These are phyloP conservation scores for Acronicta leporina DNA, from an alignment of 2,888 invertebrate species.

Conservation along the genomic window DNA sequence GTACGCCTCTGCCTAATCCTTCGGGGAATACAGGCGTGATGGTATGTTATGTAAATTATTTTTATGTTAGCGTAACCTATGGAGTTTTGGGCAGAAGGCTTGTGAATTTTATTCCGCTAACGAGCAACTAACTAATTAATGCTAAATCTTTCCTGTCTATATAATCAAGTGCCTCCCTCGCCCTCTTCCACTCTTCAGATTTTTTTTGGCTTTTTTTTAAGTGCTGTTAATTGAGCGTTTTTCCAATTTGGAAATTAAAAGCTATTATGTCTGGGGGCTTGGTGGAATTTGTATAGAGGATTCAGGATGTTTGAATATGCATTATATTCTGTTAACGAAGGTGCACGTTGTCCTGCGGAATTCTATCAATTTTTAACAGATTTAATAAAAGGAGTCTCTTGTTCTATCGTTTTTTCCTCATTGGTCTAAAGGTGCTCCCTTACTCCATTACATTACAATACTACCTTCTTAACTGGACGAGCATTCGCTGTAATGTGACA, in stretches of 20 bases:
- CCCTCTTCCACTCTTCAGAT: slow-evolving; percentile 38
- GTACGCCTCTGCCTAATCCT: too few relatives aligned
- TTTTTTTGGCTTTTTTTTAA: slow-evolving; percentile 45
- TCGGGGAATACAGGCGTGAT: too few relatives aligned
- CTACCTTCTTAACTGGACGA: too few relatives aligned
- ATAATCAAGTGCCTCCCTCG: slow-evolving; percentile 57
- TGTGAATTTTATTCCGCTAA: slow-evolving; percentile 60
- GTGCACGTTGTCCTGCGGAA: background rate
- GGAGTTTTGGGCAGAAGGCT: slow-evolving; percentile 13
- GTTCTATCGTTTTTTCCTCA: too few relatives aligned
- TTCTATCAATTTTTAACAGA: slow-evolving; percentile 15
- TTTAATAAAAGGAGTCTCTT: too few relatives aligned
- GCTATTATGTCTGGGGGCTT: slow-evolving; percentile 45
- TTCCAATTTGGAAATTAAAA: slow-evolving; percentile 59
- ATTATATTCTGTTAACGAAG: slow-evolving; percentile 41
- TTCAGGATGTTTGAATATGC: slow-evolving; percentile 35
- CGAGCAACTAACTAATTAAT: slow-evolving; percentile 69
- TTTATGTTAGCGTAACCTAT: slow-evolving; percentile 22
- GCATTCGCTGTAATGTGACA: too few relatives aligned
- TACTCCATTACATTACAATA: too few relatives aligned
- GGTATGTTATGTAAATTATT: too few relatives aligned
- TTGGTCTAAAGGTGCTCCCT: too few relatives aligned
- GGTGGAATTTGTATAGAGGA: slow-evolving; percentile 16
- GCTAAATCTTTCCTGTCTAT: slow-evolving; percentile 70
- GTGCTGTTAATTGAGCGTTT: slow-evolving; percentile 55